These are phyloP conservation scores for Homarus gammarus DNA, from an alignment of 2,888 invertebrate genomes.

Conservation along the genomic window DNA sequence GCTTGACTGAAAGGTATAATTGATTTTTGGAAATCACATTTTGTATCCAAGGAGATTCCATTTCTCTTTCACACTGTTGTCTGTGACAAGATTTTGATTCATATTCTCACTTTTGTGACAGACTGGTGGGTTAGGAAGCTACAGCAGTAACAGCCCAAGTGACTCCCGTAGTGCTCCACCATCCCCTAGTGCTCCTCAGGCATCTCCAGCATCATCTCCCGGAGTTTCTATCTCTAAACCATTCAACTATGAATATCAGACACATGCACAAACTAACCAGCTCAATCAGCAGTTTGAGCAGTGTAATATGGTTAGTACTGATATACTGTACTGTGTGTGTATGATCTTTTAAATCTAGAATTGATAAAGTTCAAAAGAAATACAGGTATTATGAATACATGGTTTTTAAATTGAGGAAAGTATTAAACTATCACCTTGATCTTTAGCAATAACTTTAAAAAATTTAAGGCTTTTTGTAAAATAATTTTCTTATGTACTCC, in stretches of 20 bases:
- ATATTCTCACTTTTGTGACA: constrained; percentile 12
- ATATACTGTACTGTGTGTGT: not conserved
- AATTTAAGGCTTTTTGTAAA: too few species aligned
- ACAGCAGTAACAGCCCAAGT: constrained; percentile 71
- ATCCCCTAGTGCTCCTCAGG: constrained; percentile 69
- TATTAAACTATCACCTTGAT: too few species aligned
- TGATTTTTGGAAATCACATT: too few species aligned
- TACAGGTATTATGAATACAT: too few species aligned
- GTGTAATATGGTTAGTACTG: constrained; percentile 66
- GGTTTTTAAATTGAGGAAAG: too few species aligned
- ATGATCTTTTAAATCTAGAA: too few species aligned
- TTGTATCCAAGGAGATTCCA: not conserved
- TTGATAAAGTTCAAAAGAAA: too few species aligned
- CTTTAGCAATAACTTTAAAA: too few species aligned
- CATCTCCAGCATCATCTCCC: constrained; percentile 71
- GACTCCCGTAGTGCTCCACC: constrained; percentile 70
- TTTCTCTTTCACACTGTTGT: not conserved
- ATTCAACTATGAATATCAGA: constrained; percentile 66
- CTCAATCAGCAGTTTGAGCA: constrained; percentile 73
- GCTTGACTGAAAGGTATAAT: too few species aligned
- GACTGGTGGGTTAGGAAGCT: constrained; percentile 68
- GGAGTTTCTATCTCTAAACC: constrained; percentile 65
- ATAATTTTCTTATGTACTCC: too few species aligned
- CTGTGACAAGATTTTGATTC: not conserved
- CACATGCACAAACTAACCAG: constrained; percentile 70